Evolutionary conservation across 2,797 vertebrate genomes (phyloP), one percentile per base, ranked within the genome.

Genomic region (Micromesistius poutassou): DNA sequence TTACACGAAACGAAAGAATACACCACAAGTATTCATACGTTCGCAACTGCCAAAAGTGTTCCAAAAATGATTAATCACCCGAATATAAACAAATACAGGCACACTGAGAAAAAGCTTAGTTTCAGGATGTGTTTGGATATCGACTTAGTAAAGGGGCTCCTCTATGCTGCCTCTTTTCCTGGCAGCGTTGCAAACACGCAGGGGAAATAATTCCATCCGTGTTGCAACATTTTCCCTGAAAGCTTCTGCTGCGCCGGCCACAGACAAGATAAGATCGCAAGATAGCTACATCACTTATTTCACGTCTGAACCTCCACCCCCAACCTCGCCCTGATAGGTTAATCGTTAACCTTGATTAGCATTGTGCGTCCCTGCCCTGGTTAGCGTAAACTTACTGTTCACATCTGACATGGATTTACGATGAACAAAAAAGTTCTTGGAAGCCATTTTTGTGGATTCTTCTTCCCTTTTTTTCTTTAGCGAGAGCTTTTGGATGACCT

Each of bases 351-450:
- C 73, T 72, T 36, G 30, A 72, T 33, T 10, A 22, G 30, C 19
- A 16, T 30, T 74, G 25, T 50, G 76, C 8, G 0, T 31, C 74
- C 77, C 73, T 79, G 76, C 82, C 79, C 81, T 78, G 70, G 30
- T 10, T 36, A 42, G 38, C 1, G 8, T 31, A 13, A 31, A 31
- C 30, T 46, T 28, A 10, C 35, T 46, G 5, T 40, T 12, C 38
- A 36, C 73, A 36, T 25, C 38, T 25, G 40, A n/a, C 9, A 30
- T 46, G 73, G 38, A 38, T 46, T n/a, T 25, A 25, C 42, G 28
- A 46, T 7, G 12, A 46, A 28, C 25, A 74, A 30, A 74, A 30
- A 28, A 19, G 10, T 74, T 74, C 12, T 74, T 25, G 30, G 73
- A 50, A 50, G 73, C 40, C 38, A 19, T 74, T 46, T 30, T n/a